phyloP scores from a whole-genome alignment of 2,888 invertebrate species.

The Dascillus cervinus region DNA sequence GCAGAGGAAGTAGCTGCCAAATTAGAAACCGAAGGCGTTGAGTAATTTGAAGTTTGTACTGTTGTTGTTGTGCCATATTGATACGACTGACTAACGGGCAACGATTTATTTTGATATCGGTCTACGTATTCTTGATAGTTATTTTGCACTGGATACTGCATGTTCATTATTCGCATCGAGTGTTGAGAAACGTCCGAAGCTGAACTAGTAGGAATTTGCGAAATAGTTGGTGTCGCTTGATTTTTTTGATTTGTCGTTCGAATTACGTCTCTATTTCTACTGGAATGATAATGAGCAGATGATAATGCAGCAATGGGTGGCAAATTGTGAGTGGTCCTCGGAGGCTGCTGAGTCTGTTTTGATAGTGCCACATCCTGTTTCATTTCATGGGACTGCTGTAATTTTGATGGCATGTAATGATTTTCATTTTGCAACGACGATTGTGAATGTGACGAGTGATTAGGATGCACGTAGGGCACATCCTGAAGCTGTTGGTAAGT shows the following conservation, averaged over 20 bases:
- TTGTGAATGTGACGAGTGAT: slow-evolving; percentile 9
- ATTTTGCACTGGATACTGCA: slow-evolving; percentile 11
- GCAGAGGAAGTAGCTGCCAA: slow-evolving; percentile 12
- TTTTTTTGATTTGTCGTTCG: slow-evolving; percentile 21
- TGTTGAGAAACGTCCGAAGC: slow-evolving; percentile 8
- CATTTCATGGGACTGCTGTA: slow-evolving; percentile 8
- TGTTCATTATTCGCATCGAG: slow-evolving; percentile 5
- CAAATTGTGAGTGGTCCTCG: slow-evolving; percentile 43
- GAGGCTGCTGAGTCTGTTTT: slow-evolving; percentile 20
- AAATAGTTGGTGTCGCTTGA: slow-evolving; percentile 12
- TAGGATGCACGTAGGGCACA: slow-evolving; percentile 11
- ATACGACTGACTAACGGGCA: slow-evolving; percentile 7
- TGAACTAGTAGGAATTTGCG: slow-evolving; percentile 11
- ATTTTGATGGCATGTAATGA: slow-evolving; percentile 8
- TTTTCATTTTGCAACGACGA: slow-evolving; percentile 13
- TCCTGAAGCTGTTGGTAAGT: slow-evolving; percentile 14
- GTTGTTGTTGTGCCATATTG: slow-evolving; percentile 16
- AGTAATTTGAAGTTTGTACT: slow-evolving; percentile 8
- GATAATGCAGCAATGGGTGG: slow-evolving; percentile 48
- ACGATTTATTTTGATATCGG: slow-evolving; percentile 6
- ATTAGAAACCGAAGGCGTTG: slow-evolving; percentile 10
- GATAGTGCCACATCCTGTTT: slow-evolving; percentile 3
- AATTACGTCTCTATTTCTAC: slow-evolving; percentile 33
- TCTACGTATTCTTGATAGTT: slow-evolving; percentile 10
- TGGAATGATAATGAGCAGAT: slow-evolving; percentile 42